Percentiles rank a stretch among this genome's conserved stretches.
Conservation (phyloP, 1,140 invertebrate species). For the Bursaphelenchus mucronatus region DNA sequence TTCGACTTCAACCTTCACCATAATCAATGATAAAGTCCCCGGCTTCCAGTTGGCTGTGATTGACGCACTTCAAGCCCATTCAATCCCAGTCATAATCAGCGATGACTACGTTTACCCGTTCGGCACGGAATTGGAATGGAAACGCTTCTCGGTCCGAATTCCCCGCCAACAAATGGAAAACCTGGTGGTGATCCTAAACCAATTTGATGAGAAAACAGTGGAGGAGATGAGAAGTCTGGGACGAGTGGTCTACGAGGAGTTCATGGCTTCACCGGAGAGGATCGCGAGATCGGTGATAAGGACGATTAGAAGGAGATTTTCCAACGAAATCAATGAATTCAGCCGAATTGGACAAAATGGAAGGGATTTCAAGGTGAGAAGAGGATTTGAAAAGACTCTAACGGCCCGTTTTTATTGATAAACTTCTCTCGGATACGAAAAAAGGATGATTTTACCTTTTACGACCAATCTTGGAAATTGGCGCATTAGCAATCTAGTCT, state of each 20-base stretch:
- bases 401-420: too few relatives aligned
- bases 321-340: not conserved
- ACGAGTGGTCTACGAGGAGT: not conserved
- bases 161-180: slow-evolving; percentile 7
- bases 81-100: slow-evolving; percentile 16
- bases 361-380: slow-evolving; percentile 3
- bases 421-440: too few relatives aligned
- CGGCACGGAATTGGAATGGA: slow-evolving; percentile 5
- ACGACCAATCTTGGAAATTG: not conserved
- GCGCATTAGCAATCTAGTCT: not conserved
- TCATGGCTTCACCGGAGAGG: not conserved
- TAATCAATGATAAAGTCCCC: slow-evolving; percentile 12
- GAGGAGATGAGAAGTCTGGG: not conserved
- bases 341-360: slow-evolving; percentile 5
- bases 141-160: slow-evolving; percentile 9
- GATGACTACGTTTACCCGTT: slow-evolving; percentile 13
- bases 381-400: not conserved
- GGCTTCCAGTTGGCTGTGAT: slow-evolving; percentile 14
- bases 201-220: not conserved
- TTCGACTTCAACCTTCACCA: slow-evolving; percentile 14
- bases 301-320: not conserved
- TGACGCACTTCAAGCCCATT: slow-evolving; percentile 11
- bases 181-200: slow-evolving; percentile 7
- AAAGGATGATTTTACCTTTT: not conserved
- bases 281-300: not conserved